Percentiles rank a stretch among this genome's conserved stretches.
These are phyloP conservation scores for Corythornis vintsioides DNA, from an alignment of 2,113 vertebrate genomes.

Conservation along the genomic window DNA sequence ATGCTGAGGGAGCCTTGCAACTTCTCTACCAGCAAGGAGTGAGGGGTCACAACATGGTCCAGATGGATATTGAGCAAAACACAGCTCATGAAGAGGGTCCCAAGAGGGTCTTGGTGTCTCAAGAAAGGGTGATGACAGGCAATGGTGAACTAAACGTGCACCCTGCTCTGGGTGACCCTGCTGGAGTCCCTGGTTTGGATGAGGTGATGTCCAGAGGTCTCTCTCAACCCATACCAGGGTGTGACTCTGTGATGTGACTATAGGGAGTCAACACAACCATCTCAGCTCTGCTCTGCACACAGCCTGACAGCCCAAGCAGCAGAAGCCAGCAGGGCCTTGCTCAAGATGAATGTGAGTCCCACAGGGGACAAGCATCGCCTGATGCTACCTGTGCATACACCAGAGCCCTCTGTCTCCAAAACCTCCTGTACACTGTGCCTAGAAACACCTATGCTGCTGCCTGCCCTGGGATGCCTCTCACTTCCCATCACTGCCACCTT, in stretches of 20 bases:
- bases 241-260: not conserved
- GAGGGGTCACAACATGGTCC: not conserved
- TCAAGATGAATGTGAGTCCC: not conserved
- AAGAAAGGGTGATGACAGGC: not conserved
- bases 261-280: not conserved
- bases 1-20: not conserved
- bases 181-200: not conserved
- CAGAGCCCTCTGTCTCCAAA: not conserved
- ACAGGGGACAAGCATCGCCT: not conserved
- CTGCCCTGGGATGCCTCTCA: not conserved
- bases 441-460: not conserved
- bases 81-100: not conserved
- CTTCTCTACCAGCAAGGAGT: not conserved
- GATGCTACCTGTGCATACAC: fast-evolving
- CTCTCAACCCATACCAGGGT: not conserved
- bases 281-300: not conserved
- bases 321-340: not conserved
- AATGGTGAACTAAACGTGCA: not conserved
- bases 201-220: not conserved
- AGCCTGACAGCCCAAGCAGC: not conserved
- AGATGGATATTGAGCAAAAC: not conserved
- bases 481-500: not conserved
- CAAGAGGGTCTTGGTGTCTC: not conserved
- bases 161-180: not conserved
- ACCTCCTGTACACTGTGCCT: not conserved